A percentile compares a stretch with the other conserved stretches of the same genome.
Conservation (phyloP, 2,797 vertebrate genomes). For the Sebastes iracundus region DNA sequence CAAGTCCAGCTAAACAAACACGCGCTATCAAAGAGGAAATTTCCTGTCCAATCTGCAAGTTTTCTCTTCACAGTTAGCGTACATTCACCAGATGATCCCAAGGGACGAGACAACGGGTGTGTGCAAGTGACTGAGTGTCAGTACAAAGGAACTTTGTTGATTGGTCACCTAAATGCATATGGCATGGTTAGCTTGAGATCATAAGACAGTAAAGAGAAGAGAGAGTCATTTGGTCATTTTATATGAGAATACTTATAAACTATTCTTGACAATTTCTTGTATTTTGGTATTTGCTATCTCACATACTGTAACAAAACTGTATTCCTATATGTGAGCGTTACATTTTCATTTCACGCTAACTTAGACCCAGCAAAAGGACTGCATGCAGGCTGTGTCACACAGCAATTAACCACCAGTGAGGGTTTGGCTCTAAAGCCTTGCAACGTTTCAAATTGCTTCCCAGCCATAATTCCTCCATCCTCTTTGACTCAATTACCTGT, state of each 20-base stretch:
- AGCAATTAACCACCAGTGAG: conserved; percentile 71
- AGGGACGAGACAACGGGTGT: conserved; percentile 41
- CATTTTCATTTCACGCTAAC: conserved; percentile 42
- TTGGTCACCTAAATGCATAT: neutral
- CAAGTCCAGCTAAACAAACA: conserved; percentile 82
- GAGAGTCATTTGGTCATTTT: neutral
- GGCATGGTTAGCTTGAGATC: neutral
- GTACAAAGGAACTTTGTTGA: conserved; percentile 14
- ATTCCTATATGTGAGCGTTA: conserved; percentile 7
- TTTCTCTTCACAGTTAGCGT: conserved; percentile 71
- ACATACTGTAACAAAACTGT: neutral
- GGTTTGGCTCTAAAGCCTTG: conserved; percentile 65
- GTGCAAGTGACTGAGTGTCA: conserved; percentile 22
- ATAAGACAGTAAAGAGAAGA: neutral
- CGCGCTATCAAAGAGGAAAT: conserved; percentile 80
- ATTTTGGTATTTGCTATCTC: neutral
- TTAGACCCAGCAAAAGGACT: conserved; percentile 24
- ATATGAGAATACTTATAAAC: neutral
- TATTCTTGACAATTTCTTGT: neutral
- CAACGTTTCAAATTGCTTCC: conserved; percentile 74
- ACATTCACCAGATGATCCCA: conserved; percentile 67
- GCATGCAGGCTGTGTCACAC: conserved; percentile 55
- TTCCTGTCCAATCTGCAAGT: conserved; percentile 74
- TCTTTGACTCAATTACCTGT: conserved; percentile 77
- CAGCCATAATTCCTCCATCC: conserved; percentile 72